A percentile compares a stretch with the other conserved stretches of the same genome.
These are phyloP conservation scores for Hyalella azteca DNA, from an alignment of 2,888 invertebrate species.

Conservation along the genomic window DNA sequence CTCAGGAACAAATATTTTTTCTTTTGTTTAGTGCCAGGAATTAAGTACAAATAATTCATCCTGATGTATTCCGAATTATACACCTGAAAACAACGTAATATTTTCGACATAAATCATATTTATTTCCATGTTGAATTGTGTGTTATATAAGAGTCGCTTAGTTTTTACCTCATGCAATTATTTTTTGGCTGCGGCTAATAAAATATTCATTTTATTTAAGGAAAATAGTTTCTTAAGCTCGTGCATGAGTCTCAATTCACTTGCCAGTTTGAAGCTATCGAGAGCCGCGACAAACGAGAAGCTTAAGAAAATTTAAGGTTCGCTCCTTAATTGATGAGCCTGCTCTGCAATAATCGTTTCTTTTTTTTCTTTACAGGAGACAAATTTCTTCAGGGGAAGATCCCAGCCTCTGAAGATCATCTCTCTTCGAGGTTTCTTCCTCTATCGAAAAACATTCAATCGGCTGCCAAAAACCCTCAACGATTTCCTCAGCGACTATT, in stretches of 20 bases:
- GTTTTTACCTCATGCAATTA: not conserved
- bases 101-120: not conserved
- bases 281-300: too few relatives aligned
- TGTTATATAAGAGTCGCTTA: not conserved
- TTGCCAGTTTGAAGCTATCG: too few relatives aligned
- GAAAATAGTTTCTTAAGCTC: too few relatives aligned
- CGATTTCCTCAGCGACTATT: not conserved
- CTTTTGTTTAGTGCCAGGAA: not conserved
- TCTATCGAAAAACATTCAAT: slow-evolving; percentile 18
- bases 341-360: too few relatives aligned
- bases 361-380: not conserved
- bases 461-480: not conserved
- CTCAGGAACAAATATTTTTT: not conserved
- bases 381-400: not conserved
- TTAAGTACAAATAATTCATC: not conserved
- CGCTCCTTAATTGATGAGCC: too few relatives aligned
- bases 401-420: not conserved
- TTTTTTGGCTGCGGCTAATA: not conserved
- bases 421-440: not conserved
- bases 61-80: not conserved
- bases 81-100: not conserved
- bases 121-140: not conserved
- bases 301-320: too few relatives aligned
- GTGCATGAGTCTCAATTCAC: too few relatives aligned
- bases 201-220: too few relatives aligned